phyloP scores from a whole-genome alignment of 2,113 vertebrate genomes.

The Embiotoca jacksoni region DNA sequence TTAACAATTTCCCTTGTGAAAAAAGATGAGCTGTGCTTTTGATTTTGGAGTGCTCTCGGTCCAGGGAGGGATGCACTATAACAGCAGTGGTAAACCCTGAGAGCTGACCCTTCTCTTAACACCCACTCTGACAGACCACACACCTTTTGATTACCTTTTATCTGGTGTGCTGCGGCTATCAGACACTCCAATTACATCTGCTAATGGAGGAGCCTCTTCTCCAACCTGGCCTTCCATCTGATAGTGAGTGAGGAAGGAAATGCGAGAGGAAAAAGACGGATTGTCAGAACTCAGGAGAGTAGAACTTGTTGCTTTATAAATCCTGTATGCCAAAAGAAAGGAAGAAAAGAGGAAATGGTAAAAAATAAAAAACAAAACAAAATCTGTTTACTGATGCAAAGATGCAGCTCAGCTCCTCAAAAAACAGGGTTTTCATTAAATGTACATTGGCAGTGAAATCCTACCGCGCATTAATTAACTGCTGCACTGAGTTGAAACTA shows the following conservation, averaged over 20 bases:
- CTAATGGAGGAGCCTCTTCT: slow-evolving; percentile 62
- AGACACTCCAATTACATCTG: slow-evolving; percentile 62
- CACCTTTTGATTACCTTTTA: slow-evolving; percentile 71
- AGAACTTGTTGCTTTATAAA: slow-evolving; percentile 15
- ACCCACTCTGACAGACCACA: slow-evolving; percentile 54
- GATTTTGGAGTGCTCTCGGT: slow-evolving; percentile 41
- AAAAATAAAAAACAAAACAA: not conserved
- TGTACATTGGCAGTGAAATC: not conserved
- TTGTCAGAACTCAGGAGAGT: slow-evolving; percentile 14
- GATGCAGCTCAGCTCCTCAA: not conserved
- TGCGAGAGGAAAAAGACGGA: slow-evolving; percentile 9
- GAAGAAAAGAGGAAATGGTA: not conserved
- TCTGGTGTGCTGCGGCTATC: slow-evolving; percentile 36
- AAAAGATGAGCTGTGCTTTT: slow-evolving; percentile 12
- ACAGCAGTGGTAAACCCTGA: slow-evolving; percentile 27
- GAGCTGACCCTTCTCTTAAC: slow-evolving; percentile 57
- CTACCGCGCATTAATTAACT: too few species aligned
- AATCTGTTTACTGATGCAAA: not conserved
- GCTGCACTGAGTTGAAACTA: not conserved
- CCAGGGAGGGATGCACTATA: slow-evolving; percentile 19
- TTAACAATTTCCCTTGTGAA: slow-evolving; percentile 8
- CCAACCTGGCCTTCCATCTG: slow-evolving; percentile 19
- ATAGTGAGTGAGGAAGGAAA: slow-evolving; percentile 26
- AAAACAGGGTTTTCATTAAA: not conserved
- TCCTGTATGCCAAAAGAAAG: not conserved